phyloP scores from a whole-genome alignment of 1,140 invertebrate genomes.

The Halotydeus destructor region DNA sequence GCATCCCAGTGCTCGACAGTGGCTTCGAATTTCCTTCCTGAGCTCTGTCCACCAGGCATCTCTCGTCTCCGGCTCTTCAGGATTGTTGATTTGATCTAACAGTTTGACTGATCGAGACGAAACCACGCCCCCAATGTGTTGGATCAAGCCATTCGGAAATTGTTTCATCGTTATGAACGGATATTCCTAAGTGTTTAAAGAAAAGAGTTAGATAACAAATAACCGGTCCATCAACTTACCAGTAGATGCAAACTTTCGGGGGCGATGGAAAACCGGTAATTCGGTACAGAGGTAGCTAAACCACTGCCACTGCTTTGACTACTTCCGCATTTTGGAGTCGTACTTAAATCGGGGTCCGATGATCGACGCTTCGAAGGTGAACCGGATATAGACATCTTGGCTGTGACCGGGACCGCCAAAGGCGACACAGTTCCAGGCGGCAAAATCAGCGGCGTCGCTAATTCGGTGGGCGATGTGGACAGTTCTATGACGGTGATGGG shows the following conservation, averaged over 20 bases:
- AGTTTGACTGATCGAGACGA: conserved; percentile 67
- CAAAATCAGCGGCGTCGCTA: too few relatives aligned
- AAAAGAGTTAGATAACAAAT: conserved; percentile 25
- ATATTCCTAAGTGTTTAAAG: conserved; percentile 58
- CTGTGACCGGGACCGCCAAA: background rate
- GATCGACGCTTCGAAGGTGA: conserved; percentile 36
- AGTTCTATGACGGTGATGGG: too few relatives aligned
- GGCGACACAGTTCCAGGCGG: too few relatives aligned
- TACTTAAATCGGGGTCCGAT: conserved; percentile 76
- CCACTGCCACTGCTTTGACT: conserved; percentile 16
- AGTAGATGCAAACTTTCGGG: conserved; percentile 12
- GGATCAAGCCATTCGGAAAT: conserved; percentile 66
- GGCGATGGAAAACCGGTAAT: background rate
- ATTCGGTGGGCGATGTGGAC: too few relatives aligned
- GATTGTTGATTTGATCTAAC: conserved; percentile 45
- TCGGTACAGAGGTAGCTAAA: background rate
- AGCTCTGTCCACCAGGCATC: conserved; percentile 91
- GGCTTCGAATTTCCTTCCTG: conserved; percentile 74
- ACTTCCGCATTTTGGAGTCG: conserved; percentile 62
- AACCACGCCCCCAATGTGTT: conserved; percentile 73
- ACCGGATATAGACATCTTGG: background rate
- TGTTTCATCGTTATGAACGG: conserved; percentile 83
- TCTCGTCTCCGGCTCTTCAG: conserved; percentile 58
- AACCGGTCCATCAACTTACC: conserved; percentile 1
- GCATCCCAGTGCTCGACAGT: conserved; percentile 66